Percentiles rank a stretch among this genome's conserved stretches.
phyloP scores from a whole-genome alignment of 2,797 vertebrate species.

The Pseudopleuronectes americanus region DNA sequence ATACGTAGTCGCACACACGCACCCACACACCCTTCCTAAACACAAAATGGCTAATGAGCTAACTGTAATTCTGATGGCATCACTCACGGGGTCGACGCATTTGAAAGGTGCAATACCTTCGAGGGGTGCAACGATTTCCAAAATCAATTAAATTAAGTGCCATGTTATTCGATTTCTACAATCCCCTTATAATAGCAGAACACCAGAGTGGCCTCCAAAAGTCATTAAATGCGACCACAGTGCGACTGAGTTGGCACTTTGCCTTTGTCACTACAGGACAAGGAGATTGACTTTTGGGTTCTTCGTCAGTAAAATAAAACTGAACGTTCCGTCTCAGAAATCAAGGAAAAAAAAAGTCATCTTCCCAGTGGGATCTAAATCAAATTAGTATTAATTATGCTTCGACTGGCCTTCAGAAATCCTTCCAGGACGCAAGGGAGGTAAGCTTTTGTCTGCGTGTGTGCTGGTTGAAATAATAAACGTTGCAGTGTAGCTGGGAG shows the following conservation, averaged over 20 bases:
- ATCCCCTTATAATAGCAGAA: constrained; percentile 59
- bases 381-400: constrained; percentile 81
- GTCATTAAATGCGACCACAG: constrained; percentile 73
- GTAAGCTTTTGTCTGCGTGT: constrained; percentile 65
- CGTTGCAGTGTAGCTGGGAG: constrained; percentile 35
- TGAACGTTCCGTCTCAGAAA: constrained; percentile 59
- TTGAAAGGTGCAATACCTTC: constrained; percentile 51
- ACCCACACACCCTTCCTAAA: not conserved
- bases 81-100: constrained; percentile 38
- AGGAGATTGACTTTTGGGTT: constrained; percentile 49
- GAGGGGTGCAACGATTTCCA: constrained; percentile 53
- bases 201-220: constrained; percentile 61
- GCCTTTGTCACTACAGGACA: constrained; percentile 62
- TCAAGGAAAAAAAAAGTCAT: constrained; percentile 43
- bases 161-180: constrained; percentile 67
- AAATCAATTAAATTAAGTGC: constrained; percentile 75
- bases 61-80: constrained; percentile 43
- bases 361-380: constrained; percentile 61
- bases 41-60: constrained; percentile 42
- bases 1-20: constrained; percentile 5
- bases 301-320: constrained; percentile 57
- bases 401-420: constrained; percentile 78
- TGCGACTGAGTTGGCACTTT: constrained; percentile 60
- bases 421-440: constrained; percentile 60
- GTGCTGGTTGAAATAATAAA: constrained; percentile 66